A percentile compares a stretch with the other conserved stretches of the same genome.
These are phyloP conservation scores for Ceyx melanurus DNA, from an alignment of 2,113 vertebrate genomes.

Conservation along the genomic window DNA sequence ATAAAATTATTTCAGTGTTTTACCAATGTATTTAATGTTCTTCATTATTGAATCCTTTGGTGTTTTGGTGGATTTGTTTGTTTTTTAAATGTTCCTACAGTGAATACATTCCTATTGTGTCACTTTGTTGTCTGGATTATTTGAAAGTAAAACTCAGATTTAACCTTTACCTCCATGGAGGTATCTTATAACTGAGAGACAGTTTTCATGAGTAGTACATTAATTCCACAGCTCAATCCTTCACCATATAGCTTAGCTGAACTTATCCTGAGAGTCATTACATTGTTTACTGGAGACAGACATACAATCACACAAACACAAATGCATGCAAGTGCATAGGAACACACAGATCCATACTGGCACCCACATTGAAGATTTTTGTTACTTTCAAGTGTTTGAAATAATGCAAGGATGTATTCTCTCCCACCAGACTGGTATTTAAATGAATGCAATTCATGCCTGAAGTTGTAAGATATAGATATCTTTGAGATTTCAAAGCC, in stretches of 20 bases:
- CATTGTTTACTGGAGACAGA: background rate
- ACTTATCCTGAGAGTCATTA: background rate
- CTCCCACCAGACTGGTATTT: background rate
- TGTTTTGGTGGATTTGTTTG: background rate
- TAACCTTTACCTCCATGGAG: background rate
- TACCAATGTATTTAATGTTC: background rate
- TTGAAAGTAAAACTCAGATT: background rate
- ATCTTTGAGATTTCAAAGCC: background rate
- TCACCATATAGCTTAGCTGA: background rate
- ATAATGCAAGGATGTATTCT: background rate
- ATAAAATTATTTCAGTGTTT: background rate
- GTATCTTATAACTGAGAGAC: background rate
- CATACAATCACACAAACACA: background rate
- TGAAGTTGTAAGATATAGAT: background rate
- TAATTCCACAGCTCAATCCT: background rate
- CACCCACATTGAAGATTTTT: accelerated
- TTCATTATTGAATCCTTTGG: background rate
- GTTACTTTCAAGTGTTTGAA: background rate
- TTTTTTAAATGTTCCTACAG: background rate
- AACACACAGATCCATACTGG: background rate
- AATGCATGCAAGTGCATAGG: background rate
- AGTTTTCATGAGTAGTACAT: background rate
- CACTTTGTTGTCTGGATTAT: background rate
- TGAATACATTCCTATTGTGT: background rate
- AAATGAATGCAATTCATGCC: background rate